Conservation (phyloP, 2,797 vertebrate genomes). For the Myotis findleyi region DNA sequence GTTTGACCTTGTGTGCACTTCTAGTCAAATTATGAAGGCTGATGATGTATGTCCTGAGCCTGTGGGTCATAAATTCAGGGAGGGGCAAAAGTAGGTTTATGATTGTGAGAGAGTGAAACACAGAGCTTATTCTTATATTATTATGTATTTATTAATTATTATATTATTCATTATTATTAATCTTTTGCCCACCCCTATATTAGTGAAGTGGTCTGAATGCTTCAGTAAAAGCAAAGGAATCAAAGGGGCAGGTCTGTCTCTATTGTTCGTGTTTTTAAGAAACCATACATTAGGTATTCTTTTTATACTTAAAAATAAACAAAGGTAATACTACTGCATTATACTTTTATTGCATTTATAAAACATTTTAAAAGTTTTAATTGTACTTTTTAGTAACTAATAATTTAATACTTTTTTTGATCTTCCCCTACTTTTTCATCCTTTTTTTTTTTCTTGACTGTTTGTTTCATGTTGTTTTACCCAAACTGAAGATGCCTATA, state of each 20-base stretch:
- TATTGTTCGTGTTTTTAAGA: constrained; percentile 15
- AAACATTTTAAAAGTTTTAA: constrained; percentile 55
- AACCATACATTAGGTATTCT: constrained; percentile 57
- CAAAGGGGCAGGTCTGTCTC: neutral
- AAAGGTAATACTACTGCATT: constrained; percentile 32
- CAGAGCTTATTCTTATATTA: neutral
- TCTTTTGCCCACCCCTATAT: neutral
- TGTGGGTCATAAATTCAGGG: constrained; percentile 6
- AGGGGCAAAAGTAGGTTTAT: neutral
- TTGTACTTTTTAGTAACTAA: constrained; percentile 64
- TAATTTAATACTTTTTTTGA: constrained; percentile 36
- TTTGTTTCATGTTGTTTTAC: neutral
- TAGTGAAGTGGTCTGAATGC: neutral
- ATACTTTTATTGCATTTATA: constrained; percentile 63
- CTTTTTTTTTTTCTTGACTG: constrained; percentile 37
- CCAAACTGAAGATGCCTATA: constrained; percentile 47
- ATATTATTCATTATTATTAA: neutral
- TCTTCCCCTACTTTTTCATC: constrained; percentile 6
- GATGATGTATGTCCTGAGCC: neutral
- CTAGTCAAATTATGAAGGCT: neutral
- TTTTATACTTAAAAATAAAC: constrained; percentile 33
- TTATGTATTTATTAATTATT: neutral
- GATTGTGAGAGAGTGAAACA: too few species aligned
- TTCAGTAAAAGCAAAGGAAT: constrained; percentile 41
- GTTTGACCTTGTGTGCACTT: neutral